These are phyloP conservation scores for Ariolimax columbianus DNA, from an alignment of 2,888 invertebrate species.

Conservation along the genomic window DNA sequence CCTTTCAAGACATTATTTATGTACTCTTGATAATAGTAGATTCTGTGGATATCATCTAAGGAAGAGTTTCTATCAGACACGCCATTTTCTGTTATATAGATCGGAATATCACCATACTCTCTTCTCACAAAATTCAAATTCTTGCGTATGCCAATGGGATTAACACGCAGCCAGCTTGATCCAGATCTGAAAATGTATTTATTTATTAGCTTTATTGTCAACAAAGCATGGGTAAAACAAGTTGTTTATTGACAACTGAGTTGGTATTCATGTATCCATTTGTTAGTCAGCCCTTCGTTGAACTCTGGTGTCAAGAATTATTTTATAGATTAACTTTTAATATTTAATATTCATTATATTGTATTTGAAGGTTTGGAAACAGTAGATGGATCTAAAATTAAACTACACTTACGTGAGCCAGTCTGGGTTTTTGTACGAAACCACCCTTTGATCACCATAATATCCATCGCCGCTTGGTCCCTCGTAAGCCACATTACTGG, in stretches of 20 bases:
- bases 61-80: conserved; percentile 69
- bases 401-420: conserved; percentile 60
- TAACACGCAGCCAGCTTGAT: conserved; percentile 54
- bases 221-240: background rate
- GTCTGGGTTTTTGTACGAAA: conserved; percentile 48
- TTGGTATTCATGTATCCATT: background rate
- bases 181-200: conserved; percentile 13
- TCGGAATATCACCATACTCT: conserved; percentile 65
- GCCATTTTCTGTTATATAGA: conserved; percentile 75
- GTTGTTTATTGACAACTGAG: background rate
- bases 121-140: conserved; percentile 71
- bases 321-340: too few relatives aligned
- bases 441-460: conserved; percentile 62
- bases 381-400: too few relatives aligned
- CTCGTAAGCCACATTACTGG: conserved; percentile 70
- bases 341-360: too few relatives aligned
- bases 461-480: conserved; percentile 56
- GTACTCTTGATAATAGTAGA: conserved; percentile 70
- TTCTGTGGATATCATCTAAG: conserved; percentile 67
- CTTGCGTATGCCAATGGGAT: conserved; percentile 71
- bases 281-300: background rate
- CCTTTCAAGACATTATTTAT: conserved; percentile 76
- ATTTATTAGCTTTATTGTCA: background rate
- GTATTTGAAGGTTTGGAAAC: too few relatives aligned
- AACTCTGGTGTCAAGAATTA: too few relatives aligned